phyloP scores from a whole-genome alignment of 2,888 invertebrate genomes.

The Ommatoiulus sabulosus region DNA sequence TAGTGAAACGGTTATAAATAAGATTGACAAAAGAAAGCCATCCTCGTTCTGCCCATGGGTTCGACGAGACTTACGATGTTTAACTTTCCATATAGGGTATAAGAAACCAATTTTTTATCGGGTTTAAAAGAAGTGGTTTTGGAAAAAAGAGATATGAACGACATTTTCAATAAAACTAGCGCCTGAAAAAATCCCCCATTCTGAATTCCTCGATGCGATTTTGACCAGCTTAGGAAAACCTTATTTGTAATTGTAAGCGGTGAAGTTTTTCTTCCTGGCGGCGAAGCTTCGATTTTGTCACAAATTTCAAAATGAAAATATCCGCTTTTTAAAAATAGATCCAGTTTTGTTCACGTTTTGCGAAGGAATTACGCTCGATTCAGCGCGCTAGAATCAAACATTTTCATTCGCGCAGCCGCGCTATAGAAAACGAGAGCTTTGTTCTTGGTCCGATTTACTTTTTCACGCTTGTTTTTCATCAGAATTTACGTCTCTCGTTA shows the following conservation, averaged over 20 bases:
- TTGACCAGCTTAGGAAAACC: not conserved
- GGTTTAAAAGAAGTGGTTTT: not conserved
- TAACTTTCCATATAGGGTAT: slow-evolving; percentile 10
- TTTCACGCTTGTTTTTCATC: not conserved
- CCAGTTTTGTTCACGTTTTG: not conserved
- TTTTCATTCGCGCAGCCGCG: not conserved
- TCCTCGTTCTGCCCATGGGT: slow-evolving; percentile 24
- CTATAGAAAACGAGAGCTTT: not conserved
- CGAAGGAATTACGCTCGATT: not conserved
- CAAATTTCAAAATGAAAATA: not conserved
- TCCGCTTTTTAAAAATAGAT: not conserved
- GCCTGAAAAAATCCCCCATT: not conserved
- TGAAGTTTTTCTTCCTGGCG: not conserved
- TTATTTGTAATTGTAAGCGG: not conserved
- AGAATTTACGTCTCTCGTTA: not conserved
- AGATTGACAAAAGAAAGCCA: slow-evolving; percentile 19
- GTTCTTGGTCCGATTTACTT: not conserved
- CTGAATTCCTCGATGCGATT: not conserved
- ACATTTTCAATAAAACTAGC: not conserved
- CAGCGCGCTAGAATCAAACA: slow-evolving; percentile 16
- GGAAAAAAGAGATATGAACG: slow-evolving; percentile 8
- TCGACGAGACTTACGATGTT: not conserved
- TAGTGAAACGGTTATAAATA: slow-evolving; percentile 12
- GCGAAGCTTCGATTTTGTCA: not conserved
- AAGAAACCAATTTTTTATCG: not conserved